Conservation (phyloP, 1,140 invertebrate genomes). For the Harlomillsia oculata region DNA sequence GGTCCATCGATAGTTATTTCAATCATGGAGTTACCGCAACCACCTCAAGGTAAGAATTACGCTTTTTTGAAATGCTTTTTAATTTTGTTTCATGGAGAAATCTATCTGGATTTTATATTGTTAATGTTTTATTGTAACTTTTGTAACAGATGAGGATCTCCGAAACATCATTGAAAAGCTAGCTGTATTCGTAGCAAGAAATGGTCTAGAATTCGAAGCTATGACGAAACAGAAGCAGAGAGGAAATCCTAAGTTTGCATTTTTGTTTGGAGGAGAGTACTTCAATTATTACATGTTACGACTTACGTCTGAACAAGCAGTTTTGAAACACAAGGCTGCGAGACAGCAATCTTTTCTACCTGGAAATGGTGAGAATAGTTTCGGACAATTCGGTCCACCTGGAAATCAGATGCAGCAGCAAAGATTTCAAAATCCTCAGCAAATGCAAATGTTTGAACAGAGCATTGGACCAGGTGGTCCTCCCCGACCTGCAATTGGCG, state of each 20-base stretch:
- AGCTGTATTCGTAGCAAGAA: constrained; percentile 94
- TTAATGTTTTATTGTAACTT: no score
- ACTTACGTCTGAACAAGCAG: constrained; percentile 79
- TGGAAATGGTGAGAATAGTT: constrained; percentile 15
- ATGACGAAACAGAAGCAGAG: constrained; percentile 98
- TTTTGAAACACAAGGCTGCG: constrained; percentile 41
- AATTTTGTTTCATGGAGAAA: no score
- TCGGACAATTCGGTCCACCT: background rate
- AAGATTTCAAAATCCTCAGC: constrained; percentile 6
- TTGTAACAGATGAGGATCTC: constrained; percentile 66
- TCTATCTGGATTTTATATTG: no score
- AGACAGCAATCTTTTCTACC: constrained; percentile 36
- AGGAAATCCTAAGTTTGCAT: constrained; percentile 92
- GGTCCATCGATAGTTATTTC: no score
- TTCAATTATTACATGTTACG: constrained; percentile 95
- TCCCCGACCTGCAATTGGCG: no score
- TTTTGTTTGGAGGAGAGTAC: constrained; percentile 90
- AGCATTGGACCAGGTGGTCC: background rate
- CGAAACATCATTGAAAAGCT: constrained; percentile 96
- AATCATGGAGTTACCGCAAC: constrained; percentile 33
- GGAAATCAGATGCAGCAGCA: constrained; percentile 1
- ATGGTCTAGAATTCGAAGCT: constrained; percentile 95
- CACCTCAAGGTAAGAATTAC: constrained; percentile 28
- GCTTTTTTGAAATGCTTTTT: background rate
- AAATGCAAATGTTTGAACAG: constrained; percentile 10